Evolutionary conservation across 2,113 vertebrate genomes (phyloP).

Genomic region (Labrus mixtus): DNA sequence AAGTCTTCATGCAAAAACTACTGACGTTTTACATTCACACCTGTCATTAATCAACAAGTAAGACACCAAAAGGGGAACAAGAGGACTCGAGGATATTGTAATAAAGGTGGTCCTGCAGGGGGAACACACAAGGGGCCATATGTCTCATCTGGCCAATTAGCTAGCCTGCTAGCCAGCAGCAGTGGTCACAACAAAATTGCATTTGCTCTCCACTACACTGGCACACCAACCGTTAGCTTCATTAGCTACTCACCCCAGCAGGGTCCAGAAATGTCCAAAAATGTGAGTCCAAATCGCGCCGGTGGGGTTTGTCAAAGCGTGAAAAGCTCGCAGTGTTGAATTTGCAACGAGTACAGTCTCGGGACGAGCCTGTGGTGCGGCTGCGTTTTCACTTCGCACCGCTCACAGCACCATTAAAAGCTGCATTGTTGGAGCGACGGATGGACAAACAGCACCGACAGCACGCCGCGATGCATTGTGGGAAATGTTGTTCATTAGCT

Average conservation of each 20-base stretch:
- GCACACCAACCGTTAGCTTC: conserved; percentile 59
- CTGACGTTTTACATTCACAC: neutral
- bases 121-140: conserved; percentile 51
- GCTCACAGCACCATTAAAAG: conserved; percentile 74
- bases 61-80: neutral
- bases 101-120: neutral
- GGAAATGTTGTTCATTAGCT: conserved; percentile 56
- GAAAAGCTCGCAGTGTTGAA: neutral
- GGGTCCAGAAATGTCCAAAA: conserved; percentile 30
- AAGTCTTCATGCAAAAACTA: conserved; percentile 5
- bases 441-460: conserved; percentile 72
- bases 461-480: conserved; percentile 70
- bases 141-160: conserved; percentile 74
- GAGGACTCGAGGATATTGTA: neutral
- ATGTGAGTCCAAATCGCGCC: neutral
- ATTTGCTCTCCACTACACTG: conserved; percentile 34
- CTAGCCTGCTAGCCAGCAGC: conserved; percentile 70
- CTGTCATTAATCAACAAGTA: neutral
- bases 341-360: conserved; percentile 1
- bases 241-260: conserved; percentile 75
- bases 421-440: conserved; percentile 79
- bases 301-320: conserved; percentile 9
- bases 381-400: conserved; percentile 51
- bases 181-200: conserved; percentile 71
- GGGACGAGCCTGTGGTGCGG: conserved; percentile 36